Conservation (phyloP, 2,888 invertebrate species). For the Parnassius mnemosyne region DNA sequence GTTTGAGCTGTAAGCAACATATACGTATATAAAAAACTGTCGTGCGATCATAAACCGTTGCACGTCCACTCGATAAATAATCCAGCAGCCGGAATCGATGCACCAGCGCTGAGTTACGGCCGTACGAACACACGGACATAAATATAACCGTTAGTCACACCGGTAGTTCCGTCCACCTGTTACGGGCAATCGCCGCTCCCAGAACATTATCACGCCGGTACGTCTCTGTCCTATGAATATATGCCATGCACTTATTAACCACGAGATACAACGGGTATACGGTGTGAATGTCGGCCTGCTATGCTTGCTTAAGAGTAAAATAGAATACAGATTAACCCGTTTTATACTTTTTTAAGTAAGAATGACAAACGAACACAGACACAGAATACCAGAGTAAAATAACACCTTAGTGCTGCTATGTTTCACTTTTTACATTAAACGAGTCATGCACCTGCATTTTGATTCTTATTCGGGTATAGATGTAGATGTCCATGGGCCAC, state of each 20-base stretch:
- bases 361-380: too few species aligned
- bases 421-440: too few species aligned
- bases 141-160: slow-evolving; percentile 69
- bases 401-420: too few species aligned
- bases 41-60: slow-evolving; percentile 23
- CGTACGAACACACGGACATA: slow-evolving; percentile 53
- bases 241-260: slow-evolving; percentile 17
- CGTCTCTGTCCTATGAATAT: slow-evolving; percentile 21
- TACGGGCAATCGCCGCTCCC: slow-evolving; percentile 62
- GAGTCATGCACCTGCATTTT: too few species aligned
- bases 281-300: slow-evolving; percentile 6
- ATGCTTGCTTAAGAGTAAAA: background rate
- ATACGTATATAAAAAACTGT: slow-evolving; percentile 10
- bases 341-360: too few species aligned
- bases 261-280: slow-evolving; percentile 3
- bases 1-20: slow-evolving; percentile 1
- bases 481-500: too few species aligned
- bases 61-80: slow-evolving; percentile 37
- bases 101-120: slow-evolving; percentile 46
- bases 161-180: slow-evolving; percentile 67
- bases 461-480: too few species aligned
- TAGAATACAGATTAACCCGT: too few species aligned
- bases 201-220: slow-evolving; percentile 41
- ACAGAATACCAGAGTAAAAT: too few species aligned
- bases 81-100: slow-evolving; percentile 40